Conservation (phyloP, 2,113 vertebrate genomes). For the Theristicus caerulescens region DNA sequence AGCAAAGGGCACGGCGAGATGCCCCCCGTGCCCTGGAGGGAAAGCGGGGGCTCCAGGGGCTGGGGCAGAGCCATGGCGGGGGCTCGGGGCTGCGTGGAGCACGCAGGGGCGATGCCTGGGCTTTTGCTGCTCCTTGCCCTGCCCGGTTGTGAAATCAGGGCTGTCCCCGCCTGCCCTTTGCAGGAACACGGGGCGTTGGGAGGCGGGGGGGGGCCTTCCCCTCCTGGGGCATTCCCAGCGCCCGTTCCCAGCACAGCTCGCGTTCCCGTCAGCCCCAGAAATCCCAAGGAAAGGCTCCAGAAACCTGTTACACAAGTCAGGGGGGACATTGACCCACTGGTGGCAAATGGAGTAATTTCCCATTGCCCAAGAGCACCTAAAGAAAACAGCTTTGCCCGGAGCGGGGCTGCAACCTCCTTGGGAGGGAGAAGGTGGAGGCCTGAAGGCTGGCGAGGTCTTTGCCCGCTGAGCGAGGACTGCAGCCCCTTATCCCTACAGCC, state of each 20-base stretch:
- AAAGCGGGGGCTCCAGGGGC: background rate
- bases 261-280: background rate
- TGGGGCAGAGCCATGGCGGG: background rate
- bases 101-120: accelerated
- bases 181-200: background rate
- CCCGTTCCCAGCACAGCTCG: background rate
- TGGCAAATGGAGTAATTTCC: constrained; percentile 25
- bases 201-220: background rate
- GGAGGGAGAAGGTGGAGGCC: background rate
- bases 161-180: background rate
- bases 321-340: background rate
- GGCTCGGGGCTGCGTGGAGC: background rate
- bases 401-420: background rate
- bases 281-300: background rate
- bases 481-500: background rate
- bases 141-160: background rate
- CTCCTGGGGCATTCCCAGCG: background rate
- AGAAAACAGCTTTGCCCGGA: background rate
- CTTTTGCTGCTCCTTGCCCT: background rate
- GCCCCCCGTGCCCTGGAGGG: background rate
- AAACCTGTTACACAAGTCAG: background rate
- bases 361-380: constrained; percentile 16
- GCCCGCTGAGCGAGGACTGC: background rate
- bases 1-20: background rate
- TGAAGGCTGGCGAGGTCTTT: background rate